A percentile compares a stretch with the other conserved stretches of the same genome.
Evolutionary conservation across 2,113 vertebrate species (phyloP).

Genomic region (Cygnus atratus): DNA sequence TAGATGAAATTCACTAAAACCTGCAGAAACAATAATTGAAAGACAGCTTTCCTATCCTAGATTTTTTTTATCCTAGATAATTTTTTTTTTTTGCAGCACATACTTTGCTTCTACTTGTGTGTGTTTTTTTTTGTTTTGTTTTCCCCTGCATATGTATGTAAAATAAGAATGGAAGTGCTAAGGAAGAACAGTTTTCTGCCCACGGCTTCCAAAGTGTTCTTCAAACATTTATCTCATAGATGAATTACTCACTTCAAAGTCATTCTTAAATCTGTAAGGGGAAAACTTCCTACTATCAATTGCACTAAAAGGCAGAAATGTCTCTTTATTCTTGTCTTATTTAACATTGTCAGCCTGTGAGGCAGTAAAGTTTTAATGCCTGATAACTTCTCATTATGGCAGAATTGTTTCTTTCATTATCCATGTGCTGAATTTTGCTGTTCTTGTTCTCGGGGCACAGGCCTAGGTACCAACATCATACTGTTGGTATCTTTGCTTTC

Average conservation of each 20-base stretch:
- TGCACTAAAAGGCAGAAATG: background rate
- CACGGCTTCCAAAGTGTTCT: background rate
- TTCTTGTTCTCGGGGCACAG: background rate
- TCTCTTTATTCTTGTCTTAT: background rate
- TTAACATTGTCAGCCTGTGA: background rate
- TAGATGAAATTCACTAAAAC: background rate
- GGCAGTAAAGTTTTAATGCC: background rate
- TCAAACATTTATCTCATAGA: background rate
- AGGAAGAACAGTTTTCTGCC: background rate
- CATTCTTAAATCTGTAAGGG: background rate
- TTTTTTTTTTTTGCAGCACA: background rate
- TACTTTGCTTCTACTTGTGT: background rate
- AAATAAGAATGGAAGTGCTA: background rate
- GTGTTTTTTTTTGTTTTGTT: background rate
- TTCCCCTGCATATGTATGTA: background rate
- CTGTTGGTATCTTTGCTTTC: background rate
- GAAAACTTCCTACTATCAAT: background rate
- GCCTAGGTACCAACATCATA: background rate
- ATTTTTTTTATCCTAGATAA: too few relatives aligned
- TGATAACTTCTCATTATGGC: background rate
- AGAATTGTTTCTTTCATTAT: background rate
- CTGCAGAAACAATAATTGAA: background rate
- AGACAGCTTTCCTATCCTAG: background rate
- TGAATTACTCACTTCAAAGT: background rate
- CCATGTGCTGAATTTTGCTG: background rate